Conservation (phyloP, 2,888 invertebrate genomes). For the Caenorhabditis zanzibari region DNA sequence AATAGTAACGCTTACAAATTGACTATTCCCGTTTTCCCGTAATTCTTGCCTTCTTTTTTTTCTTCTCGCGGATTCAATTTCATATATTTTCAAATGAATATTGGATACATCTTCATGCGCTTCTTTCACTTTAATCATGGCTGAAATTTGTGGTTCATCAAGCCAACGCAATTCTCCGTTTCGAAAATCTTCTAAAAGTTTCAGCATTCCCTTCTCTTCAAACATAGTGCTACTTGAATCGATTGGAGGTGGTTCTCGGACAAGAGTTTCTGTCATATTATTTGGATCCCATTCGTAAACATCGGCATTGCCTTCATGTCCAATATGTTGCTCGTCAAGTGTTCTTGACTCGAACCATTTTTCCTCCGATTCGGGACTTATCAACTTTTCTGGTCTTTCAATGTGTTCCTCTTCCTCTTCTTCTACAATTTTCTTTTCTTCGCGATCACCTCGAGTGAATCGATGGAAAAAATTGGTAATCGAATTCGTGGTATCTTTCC, state of each 20-base stretch:
- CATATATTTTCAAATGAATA: conserved; percentile 66
- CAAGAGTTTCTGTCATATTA: conserved; percentile 66
- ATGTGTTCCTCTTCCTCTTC: conserved; percentile 66
- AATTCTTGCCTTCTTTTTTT: conserved; percentile 17
- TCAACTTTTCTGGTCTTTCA: conserved; percentile 65
- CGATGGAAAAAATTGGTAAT: conserved; percentile 73
- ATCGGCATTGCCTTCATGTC: conserved; percentile 68
- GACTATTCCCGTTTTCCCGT: neutral
- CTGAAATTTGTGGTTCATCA: conserved; percentile 65
- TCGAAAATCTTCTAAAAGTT: conserved; percentile 71
- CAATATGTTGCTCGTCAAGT: conserved; percentile 44
- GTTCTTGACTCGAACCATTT: conserved; percentile 64
- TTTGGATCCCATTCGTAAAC: conserved; percentile 70
- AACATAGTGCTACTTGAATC: conserved; percentile 44
- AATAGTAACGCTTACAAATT: too few species aligned
- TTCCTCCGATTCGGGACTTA: conserved; percentile 63
- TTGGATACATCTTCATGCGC: conserved; percentile 71
- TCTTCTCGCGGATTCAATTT: conserved; percentile 47
- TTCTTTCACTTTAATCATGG: conserved; percentile 70
- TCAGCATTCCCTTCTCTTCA: conserved; percentile 63
- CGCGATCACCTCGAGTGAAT: conserved; percentile 71
- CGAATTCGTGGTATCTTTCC: conserved; percentile 72
- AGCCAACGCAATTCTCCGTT: conserved; percentile 70
- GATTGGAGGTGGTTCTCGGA: conserved; percentile 52
- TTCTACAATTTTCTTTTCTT: conserved; percentile 69